Base-by-base conservation (phyloP, 2,888 invertebrate genomes). In the Lycia hirtaria region DNA sequence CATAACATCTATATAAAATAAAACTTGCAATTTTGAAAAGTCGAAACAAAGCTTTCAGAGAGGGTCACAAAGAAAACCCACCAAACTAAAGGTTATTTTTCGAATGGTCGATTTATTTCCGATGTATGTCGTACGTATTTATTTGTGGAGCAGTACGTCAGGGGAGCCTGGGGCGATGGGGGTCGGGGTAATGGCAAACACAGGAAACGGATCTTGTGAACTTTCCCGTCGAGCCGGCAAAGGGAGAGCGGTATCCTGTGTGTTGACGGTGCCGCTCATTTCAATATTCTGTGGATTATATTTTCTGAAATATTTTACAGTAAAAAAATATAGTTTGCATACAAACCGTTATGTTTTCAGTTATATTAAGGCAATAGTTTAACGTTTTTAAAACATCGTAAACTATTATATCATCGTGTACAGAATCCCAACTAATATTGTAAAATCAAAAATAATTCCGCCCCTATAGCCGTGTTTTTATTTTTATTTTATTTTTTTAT, bases 191-290 rank as follows among this genome's bases (percentile, higher is more conserved):
- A 81, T 77, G 73, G 87, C 85, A 88, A 88, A 92, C 83, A 88
- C 85, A 88, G 92, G 92, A 92, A 92, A 86, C 87, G 85, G 87
- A 87, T 85, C 83, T 75, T 73, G 76, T 73, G 77, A 87, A 88
- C 83, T 89, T 88, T 87, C 80, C 85, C 81, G 85, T 73, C 81
- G 80, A 85, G 73, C 78, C 78, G 78, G 83, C 77, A 75, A 75
- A 82, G 83, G 83, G 83, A 82, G 81, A 76, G 68, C 72, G 69
- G 76, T 71, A 75, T 80, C 77, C 79, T 74, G 75, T 67, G 64
- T 61, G 58, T 60, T 66, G 77, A 74, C 84, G 81, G 84, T 80
- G 76, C 69, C 81, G 64, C 66, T 66, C 54, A 59, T 44, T 71
- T 69, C 14, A 17, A 3, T n/a, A 6, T 17, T 45, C 17, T 14